These are phyloP conservation scores for Serilophus lunatus DNA, from an alignment of 2,113 vertebrate species.

Conservation along the genomic window DNA sequence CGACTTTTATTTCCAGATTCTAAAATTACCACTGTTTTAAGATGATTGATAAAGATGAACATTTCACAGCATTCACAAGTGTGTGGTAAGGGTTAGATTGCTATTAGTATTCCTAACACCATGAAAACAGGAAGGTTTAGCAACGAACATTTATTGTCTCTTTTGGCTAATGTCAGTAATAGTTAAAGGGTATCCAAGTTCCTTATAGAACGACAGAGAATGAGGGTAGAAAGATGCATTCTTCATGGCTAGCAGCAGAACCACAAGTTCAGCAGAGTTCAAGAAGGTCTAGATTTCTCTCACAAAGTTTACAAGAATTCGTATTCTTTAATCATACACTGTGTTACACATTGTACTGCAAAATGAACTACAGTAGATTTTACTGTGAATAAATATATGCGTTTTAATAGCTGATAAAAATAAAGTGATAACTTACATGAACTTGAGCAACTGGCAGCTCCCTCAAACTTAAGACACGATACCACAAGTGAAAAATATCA, in stretches of 20 bases:
- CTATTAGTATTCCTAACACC: background rate
- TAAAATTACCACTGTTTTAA: background rate
- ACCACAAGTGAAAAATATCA: background rate
- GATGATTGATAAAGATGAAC: background rate
- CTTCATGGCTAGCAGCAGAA: background rate
- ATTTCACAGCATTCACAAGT: background rate
- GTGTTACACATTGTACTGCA: background rate
- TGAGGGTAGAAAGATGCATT: background rate
- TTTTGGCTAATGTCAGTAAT: background rate
- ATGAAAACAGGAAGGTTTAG: background rate
- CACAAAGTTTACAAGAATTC: background rate
- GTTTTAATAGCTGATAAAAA: background rate
- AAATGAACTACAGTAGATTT: background rate
- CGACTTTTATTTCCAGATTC: constrained; percentile 40
- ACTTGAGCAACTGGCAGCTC: background rate
- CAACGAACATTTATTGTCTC: background rate
- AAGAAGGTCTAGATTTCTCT: background rate
- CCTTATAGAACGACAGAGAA: background rate
- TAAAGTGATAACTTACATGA: background rate
- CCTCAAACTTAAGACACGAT: background rate
- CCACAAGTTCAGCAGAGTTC: background rate
- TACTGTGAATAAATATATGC: background rate
- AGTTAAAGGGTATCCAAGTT: background rate
- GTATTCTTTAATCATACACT: background rate
- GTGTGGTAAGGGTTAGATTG: background rate